Evolutionary conservation across 2,113 vertebrate species (phyloP), one percentile per base, ranked within the genome.

Genomic region (Gymnobelideus leadbeateri): DNA sequence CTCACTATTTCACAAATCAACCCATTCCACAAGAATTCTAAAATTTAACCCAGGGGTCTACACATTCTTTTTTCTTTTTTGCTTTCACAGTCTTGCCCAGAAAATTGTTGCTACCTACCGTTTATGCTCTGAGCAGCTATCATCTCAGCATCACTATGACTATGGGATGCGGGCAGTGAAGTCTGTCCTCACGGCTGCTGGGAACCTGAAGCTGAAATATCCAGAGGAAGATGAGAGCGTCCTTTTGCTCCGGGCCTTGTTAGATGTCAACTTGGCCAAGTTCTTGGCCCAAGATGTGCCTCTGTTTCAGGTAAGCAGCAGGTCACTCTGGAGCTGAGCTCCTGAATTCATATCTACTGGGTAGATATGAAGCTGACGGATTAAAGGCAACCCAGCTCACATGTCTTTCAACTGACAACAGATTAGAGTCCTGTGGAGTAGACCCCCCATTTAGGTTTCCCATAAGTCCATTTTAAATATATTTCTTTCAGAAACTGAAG

Each of bases 21-120:
- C 4, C 31, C 37, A 43, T 77, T 77, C 19, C n/a, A 84, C 68
- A 84, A 43, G 68, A 84, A 84, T n/a, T 19, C n/a, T 84, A 19
- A 43, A 84, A 84, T 43, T n/a, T 84, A 84, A 84, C 14, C 68
- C 46, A 12, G 54, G 9, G 23, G 0, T 92, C 57, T 92, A 3
- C 50, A 91, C 52, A 51, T 50, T 49, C 49, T 90, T 90, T 90
- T 28, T 26, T 47, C 11, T n/a, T 92, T 84, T 95, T 92, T 96
- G 52, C 57, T 57, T 89, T 94, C 50, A 51, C 97, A 84, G 99
- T 51, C 99, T 99, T 91, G 99, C 99, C 91, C 99, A 99, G 98
- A 99, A 99, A 96, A 99, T 99, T 1, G 99, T 99, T n/a, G 99
- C 99, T 0, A 99, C 99, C 1, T 99, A 99, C 97, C 99, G 99